A percentile compares a stretch with the other conserved stretches of the same genome.
Evolutionary conservation across 2,113 vertebrate species (phyloP).

Genomic region (Spea bombifrons): DNA sequence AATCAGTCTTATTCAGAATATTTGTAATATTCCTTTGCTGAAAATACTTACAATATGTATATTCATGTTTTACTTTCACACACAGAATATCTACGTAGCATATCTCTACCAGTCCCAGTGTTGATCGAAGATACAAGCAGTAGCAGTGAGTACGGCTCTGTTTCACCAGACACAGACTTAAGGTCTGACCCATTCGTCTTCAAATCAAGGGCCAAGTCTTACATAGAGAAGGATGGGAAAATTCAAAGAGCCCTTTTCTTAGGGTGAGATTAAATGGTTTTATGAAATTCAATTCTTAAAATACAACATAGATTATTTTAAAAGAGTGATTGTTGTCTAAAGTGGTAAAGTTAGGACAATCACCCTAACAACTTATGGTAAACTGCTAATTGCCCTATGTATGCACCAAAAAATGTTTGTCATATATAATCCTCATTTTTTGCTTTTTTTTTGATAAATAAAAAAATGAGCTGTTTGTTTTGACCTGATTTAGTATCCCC

Average conservation of each 20-base stretch:
- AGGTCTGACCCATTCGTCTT: slow-evolving; percentile 91
- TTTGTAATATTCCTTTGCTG: too few species aligned
- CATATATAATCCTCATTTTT: too few species aligned
- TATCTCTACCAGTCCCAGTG: slow-evolving; percentile 93
- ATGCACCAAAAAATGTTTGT: too few species aligned
- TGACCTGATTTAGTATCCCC: slow-evolving; percentile 75
- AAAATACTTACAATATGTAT: too few species aligned
- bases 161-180: slow-evolving; percentile 93
- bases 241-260: slow-evolving; percentile 84
- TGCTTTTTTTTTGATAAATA: too few species aligned
- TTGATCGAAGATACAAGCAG: slow-evolving; percentile 95
- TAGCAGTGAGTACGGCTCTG: slow-evolving; percentile 95
- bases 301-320: too few species aligned
- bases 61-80: background rate
- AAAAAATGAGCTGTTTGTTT: background rate
- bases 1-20: too few species aligned
- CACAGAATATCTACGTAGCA: slow-evolving; percentile 90
- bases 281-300: background rate
- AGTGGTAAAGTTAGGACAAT: too few species aligned
- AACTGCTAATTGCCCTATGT: too few species aligned
- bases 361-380: too few species aligned
- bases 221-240: slow-evolving; percentile 87
- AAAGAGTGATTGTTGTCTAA: too few species aligned
- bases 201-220: slow-evolving; percentile 89
- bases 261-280: slow-evolving; percentile 67